phyloP scores from a whole-genome alignment of 2,113 vertebrate genomes.

The Rhipidura dahli region DNA sequence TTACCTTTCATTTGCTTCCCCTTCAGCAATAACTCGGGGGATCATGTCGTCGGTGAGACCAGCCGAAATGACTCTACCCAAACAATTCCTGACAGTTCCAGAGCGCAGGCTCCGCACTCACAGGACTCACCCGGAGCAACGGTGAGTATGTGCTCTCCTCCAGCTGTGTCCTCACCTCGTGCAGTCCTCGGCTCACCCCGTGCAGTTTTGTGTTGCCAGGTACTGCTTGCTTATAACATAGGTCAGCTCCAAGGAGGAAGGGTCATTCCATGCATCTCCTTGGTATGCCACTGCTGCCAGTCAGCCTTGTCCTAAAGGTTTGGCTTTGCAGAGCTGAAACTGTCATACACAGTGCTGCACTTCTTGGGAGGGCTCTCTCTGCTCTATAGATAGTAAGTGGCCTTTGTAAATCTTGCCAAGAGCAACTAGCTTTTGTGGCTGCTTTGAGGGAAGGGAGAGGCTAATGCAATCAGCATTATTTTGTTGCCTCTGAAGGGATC shows the following conservation, averaged over 20 bases:
- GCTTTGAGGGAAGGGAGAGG: background rate
- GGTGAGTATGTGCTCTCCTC: conserved; percentile 54
- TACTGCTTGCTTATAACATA: background rate
- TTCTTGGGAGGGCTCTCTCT: background rate
- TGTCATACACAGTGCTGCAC: background rate
- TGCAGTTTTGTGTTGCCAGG: background rate
- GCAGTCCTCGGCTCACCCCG: background rate
- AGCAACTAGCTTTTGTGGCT: background rate
- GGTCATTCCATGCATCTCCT: accelerated
- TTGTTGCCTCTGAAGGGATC: background rate
- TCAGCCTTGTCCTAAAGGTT: background rate
- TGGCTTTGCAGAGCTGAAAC: background rate
- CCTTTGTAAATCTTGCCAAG: background rate
- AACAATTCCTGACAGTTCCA: conserved; percentile 59
- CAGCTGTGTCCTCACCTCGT: background rate
- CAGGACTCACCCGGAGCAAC: conserved; percentile 29
- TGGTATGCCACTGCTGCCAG: background rate
- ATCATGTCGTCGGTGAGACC: background rate
- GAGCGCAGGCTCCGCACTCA: background rate
- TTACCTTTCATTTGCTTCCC: background rate
- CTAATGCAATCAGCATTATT: background rate
- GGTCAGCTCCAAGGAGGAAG: background rate
- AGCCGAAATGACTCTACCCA: conserved; percentile 30
- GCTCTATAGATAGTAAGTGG: background rate
- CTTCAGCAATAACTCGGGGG: conserved; percentile 41